phyloP scores from a whole-genome alignment of 2,888 invertebrate genomes.

The Noctua pronuba region DNA sequence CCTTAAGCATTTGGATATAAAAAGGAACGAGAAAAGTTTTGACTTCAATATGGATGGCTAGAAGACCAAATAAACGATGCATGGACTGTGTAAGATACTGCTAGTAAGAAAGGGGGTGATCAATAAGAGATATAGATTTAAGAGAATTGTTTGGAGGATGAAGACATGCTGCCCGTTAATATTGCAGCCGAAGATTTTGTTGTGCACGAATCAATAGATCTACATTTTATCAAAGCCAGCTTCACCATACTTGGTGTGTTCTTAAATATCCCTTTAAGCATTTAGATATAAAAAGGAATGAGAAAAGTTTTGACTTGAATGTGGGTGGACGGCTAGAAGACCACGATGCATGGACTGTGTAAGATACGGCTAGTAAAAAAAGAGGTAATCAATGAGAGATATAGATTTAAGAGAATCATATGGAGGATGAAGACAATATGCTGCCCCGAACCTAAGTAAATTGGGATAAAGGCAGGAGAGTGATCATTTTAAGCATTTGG shows the following conservation, averaged over 20 bases:
- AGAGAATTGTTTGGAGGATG: background rate
- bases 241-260: too few relatives aligned
- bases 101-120: too few relatives aligned
- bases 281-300: background rate
- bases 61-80: background rate
- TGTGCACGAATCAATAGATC: conserved; percentile 8
- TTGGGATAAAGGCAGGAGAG: background rate
- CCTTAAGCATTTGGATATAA: background rate
- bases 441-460: background rate
- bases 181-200: conserved; percentile 7
- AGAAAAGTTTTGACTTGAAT: background rate
- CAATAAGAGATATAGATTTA: too few relatives aligned
- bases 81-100: background rate
- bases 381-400: too few relatives aligned
- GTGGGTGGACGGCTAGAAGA: background rate
- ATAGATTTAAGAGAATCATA: background rate
- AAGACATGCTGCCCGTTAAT: background rate
- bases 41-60: background rate
- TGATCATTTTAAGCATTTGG: background rate
- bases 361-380: background rate
- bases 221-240: background rate
- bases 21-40: background rate
- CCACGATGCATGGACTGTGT: background rate
- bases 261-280: too few relatives aligned
- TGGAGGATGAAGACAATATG: background rate